Base-by-base conservation (phyloP, 2,113 vertebrate genomes). In the Irena cyanogastra region DNA sequence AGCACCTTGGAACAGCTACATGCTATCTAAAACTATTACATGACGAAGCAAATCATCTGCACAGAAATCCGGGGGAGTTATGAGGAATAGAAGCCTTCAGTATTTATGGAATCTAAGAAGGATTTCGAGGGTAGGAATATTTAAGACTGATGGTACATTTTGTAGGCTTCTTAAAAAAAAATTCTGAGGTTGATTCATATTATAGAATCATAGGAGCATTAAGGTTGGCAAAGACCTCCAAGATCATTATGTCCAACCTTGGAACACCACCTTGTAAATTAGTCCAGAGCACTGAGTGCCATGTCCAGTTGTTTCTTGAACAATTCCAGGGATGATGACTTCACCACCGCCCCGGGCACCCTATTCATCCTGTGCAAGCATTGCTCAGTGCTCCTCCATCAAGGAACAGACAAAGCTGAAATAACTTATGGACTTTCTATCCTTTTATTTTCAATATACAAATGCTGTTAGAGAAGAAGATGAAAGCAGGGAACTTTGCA, bases 301-400 rank as follows among this genome's bases (percentile, higher is more conserved):
- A 28, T 7, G 17, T 16, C n/a, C 33, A n/a, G 13, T 10, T 41
- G 11, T 49, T 69, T 56, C 63, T 49, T 42, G 63, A 42, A 16
- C 10, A 42, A 6, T 54, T 61, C 26, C 31, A 17, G 26, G 18
- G 15, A 19, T 37, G 17, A 12, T 42, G 26, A 54, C 21, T 61
- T 45, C 31, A 16, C 21, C 71, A 69, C 26, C 31, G 49, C 26
- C 17, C 14, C n/a, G 44, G 44, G 44, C 22, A 59, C 16, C 9
- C 13, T 0, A 0, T 41, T 31, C 39, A 60, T 18, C 9, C 11
- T 20, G 31, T 42, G 31, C 2, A 7, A 42, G 18, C 12, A 42
- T 37, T 54, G 9, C 9, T 24, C 49, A 87, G 11, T 44, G 35
- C 7, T 90, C 17, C 39, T 72, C 21, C 53, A 64, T 28, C 76